Evolutionary conservation across 2,113 vertebrate genomes (phyloP), one percentile per base, ranked within the genome.

Genomic region (Eclectus roratus): DNA sequence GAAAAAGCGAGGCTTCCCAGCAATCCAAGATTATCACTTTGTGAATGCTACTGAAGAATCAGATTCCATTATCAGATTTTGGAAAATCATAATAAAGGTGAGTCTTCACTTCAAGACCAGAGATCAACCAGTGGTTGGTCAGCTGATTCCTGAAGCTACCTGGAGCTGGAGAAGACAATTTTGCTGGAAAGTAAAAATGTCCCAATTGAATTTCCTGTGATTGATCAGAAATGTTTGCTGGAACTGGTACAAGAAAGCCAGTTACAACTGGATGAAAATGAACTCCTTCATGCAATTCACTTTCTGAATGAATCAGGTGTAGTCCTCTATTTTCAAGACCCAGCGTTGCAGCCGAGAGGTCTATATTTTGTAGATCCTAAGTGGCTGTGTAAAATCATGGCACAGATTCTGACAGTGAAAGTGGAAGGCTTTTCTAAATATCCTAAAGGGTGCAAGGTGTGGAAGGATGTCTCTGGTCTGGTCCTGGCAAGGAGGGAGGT

Each of bases 221-320:
- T 99, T 81, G 97, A 97, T 80, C 98, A 96, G 94, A 97, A 97
- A 33, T 94, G 94, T 72, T 97, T 99, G 60, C 92, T 99, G 91
- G 97, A 98, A 91, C 96, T 99, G 56, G 97, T 99, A 70, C 98
- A 98, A 94, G 98, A 99, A 87, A 98, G 98, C 83, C 98, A 99
- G 77, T 97, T 99, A 70, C 98, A 98, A 78, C 41, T 99, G 96
- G 99, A 99, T 96, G 99, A 99, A 94, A 98, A 98, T 20, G 99
- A 99, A 73, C 98, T 99, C 61, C 97, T 98, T 33, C 99, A 99
- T 1, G 99, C 99, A 1, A 93, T 99, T 81, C 98, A 99, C 96
- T 99, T 99, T 97, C 98, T 99, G 82, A 99, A 99, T 33, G 99
- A 99, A 96, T 99, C 99, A 60, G 99, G 99, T 9, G 98, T 99